A percentile compares a stretch with the other conserved stretches of the same genome.
Conservation (phyloP, 2,113 vertebrate species). For the Neolamprologus toae region DNA sequence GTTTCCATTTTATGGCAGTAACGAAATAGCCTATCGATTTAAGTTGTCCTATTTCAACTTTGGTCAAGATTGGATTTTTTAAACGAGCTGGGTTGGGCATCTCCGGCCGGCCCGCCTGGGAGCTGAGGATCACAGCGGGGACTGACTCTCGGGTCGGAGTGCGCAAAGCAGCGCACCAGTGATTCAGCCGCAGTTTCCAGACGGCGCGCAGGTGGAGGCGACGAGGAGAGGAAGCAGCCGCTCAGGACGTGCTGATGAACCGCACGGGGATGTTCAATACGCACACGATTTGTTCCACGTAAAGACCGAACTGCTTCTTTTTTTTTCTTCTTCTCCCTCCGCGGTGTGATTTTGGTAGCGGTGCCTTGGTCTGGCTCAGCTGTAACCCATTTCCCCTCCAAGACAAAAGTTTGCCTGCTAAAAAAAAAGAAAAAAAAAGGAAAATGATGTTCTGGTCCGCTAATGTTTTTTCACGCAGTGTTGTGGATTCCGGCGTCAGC, state of each 20-base stretch:
- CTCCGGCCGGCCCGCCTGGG: neutral
- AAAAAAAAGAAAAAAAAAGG: neutral
- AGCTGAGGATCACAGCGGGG: slow-evolving; percentile 3
- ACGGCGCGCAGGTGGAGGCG: slow-evolving; percentile 56
- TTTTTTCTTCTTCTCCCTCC: neutral
- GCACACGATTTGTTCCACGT: neutral
- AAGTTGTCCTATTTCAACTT: slow-evolving; percentile 56
- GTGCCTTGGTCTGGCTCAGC: neutral
- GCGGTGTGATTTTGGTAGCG: neutral
- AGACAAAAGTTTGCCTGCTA: slow-evolving; percentile 49
- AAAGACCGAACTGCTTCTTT: neutral
- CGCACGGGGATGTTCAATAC: slow-evolving; percentile 9
- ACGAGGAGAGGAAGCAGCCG: slow-evolving; percentile 13
- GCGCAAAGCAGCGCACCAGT: slow-evolving; percentile 36
- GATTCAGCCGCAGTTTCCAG: slow-evolving; percentile 60
- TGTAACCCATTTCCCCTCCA: neutral
- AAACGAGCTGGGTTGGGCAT: slow-evolving; percentile 17
- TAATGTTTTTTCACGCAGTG: slow-evolving; percentile 10
- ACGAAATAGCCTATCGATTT: slow-evolving; percentile 61
- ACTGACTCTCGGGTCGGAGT: slow-evolving; percentile 17
- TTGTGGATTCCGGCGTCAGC: slow-evolving; percentile 40
- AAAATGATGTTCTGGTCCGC: slow-evolving; percentile 22
- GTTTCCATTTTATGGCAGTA: slow-evolving; percentile 51
- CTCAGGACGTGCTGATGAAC: slow-evolving; percentile 15
- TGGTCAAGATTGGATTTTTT: slow-evolving; percentile 48